Conservation (phyloP, 1,140 invertebrate genomes). For the Pentalonia nigronervosa region DNA sequence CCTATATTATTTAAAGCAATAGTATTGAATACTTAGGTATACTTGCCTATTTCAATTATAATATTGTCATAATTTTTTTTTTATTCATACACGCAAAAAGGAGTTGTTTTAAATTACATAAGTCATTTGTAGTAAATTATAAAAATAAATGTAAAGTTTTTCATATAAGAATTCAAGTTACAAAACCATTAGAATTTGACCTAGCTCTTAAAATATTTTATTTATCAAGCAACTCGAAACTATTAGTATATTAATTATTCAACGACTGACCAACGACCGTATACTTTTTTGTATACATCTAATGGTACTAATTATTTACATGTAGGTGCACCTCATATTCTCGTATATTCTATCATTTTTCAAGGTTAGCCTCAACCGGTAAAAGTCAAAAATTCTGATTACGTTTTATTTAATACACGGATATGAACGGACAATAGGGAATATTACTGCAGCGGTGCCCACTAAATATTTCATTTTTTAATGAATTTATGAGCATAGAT, state of each 20-base stretch:
- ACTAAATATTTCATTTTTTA: background rate
- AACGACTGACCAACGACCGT: background rate
- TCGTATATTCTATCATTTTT: background rate
- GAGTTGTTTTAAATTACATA: background rate
- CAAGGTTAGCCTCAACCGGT: background rate
- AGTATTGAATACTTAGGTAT: background rate
- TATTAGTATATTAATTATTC: background rate
- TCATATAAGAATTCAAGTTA: background rate
- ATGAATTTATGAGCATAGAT: background rate
- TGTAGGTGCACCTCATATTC: background rate
- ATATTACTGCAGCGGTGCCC: background rate
- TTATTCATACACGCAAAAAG: background rate
- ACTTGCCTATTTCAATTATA: background rate
- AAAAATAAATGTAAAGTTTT: background rate
- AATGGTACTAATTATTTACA: background rate
- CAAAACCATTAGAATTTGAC: background rate
- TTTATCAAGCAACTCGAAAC: background rate
- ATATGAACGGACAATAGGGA: background rate
- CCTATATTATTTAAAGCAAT: background rate
- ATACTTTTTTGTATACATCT: background rate
- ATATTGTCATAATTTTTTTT: background rate
- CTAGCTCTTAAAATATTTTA: too few relatives aligned
- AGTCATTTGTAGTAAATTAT: background rate
- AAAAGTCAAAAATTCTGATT: background rate
- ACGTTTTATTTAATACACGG: background rate